These are phyloP conservation scores for Hystrix brachyura DNA, from an alignment of 2,113 vertebrate species.

Conservation along the genomic window DNA sequence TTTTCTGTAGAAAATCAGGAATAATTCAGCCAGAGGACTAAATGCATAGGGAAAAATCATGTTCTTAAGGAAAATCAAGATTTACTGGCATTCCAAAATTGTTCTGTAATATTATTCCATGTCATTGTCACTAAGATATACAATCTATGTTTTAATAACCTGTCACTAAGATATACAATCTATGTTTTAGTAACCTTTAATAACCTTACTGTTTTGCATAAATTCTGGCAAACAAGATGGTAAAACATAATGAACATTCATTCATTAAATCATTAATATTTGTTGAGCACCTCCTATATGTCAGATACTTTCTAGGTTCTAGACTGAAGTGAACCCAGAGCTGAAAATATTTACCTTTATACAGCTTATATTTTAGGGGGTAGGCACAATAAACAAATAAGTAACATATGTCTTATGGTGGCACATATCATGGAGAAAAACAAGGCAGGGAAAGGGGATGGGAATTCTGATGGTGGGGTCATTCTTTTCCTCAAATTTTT, in stretches of 20 bases:
- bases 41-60: slow-evolving; percentile 29
- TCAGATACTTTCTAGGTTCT: slow-evolving; percentile 7
- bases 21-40: slow-evolving; percentile 41
- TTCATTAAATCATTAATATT: slow-evolving; percentile 34
- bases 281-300: slow-evolving; percentile 34
- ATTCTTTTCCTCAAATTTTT: slow-evolving; percentile 25
- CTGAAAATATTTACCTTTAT: not conserved
- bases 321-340: slow-evolving; percentile 3
- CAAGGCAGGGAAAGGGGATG: not conserved
- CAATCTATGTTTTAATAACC: slow-evolving; percentile 20
- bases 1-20: slow-evolving; percentile 42
- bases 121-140: not conserved
- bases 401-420: not conserved
- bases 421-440: not conserved
- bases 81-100: slow-evolving; percentile 20
- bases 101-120: slow-evolving; percentile 23
- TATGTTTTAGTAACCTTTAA: slow-evolving; percentile 8
- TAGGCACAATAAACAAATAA: slow-evolving; percentile 24
- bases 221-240: slow-evolving; percentile 4
- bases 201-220: slow-evolving; percentile 36
- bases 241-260: slow-evolving; percentile 1
- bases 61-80: slow-evolving; percentile 55
- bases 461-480: not conserved
- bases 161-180: slow-evolving; percentile 7
- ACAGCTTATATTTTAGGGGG: slow-evolving; percentile 5